Evolutionary conservation across 2,888 invertebrate species (phyloP).

Genomic region (Marasmarcha lunaedactyla): DNA sequence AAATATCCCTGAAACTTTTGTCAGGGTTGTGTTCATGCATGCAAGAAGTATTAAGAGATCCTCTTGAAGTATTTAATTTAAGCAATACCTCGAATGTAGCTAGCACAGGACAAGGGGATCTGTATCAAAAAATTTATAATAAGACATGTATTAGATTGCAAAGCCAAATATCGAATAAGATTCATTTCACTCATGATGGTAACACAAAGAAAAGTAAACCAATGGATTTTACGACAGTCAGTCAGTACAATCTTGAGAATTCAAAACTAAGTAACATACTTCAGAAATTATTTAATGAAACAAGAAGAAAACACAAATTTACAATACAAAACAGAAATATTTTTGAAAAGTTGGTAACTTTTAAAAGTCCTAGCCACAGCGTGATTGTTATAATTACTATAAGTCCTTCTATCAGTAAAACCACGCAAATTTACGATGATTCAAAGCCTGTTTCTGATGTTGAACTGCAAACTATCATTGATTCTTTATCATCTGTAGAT

Average conservation of each 20-base stretch:
- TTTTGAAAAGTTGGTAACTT: conserved; percentile 18
- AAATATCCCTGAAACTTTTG: conserved; percentile 42
- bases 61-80: background rate
- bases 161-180: conserved; percentile 23
- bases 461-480: conserved; percentile 25
- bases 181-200: conserved; percentile 8
- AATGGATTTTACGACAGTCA: too few relatives aligned
- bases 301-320: conserved; percentile 32
- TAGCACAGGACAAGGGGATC: background rate
- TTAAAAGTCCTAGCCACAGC: conserved; percentile 19
- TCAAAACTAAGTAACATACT: conserved; percentile 26
- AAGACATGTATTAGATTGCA: conserved; percentile 37
- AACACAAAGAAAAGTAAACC: background rate
- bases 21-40: conserved; percentile 46
- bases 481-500: conserved; percentile 26
- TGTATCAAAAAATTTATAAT: conserved; percentile 42
- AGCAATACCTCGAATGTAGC: background rate
- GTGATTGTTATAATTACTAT: conserved; percentile 44
- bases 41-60: conserved; percentile 28
- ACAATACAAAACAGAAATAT: conserved; percentile 33
- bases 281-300: conserved; percentile 31
- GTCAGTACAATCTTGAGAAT: too few relatives aligned
- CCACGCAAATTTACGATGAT: background rate
- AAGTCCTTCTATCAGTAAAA: conserved; percentile 14
- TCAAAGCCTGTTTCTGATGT: conserved; percentile 14